Percentiles rank a stretch among this genome's conserved stretches.
Conservation (phyloP, 2,888 invertebrate genomes). For the Nephrotoma appendiculata region DNA sequence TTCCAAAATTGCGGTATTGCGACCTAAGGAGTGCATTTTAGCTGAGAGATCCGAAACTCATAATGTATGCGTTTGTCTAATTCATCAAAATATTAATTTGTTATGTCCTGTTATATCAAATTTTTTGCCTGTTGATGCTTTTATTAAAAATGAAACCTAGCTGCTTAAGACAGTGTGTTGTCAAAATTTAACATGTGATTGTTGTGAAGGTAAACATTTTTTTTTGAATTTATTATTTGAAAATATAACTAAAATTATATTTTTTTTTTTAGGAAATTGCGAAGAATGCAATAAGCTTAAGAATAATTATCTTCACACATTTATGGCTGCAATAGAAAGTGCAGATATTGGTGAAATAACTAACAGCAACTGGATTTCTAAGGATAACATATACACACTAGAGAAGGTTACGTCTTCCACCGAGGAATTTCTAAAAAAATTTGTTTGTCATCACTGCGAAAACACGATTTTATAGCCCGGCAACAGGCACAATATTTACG, state of each 20-base stretch:
- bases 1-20: not conserved
- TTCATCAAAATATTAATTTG: no score
- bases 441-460: not conserved
- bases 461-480: not conserved
- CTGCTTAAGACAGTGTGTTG: no score
- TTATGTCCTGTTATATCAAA: no score
- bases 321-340: not conserved
- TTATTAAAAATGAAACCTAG: no score
- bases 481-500: not conserved
- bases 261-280: no score
- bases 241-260: no score
- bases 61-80: not conserved
- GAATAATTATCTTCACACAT: no score
- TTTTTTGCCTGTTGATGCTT: no score
- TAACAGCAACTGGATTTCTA: not conserved
- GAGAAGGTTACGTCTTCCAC: not conserved
- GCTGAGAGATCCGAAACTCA: not conserved
- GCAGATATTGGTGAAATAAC: not conserved
- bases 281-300: no score
- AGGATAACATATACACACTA: not conserved
- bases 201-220: no score
- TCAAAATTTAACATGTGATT: no score
- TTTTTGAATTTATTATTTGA: no score
- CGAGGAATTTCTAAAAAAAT: not conserved
- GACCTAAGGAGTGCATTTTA: not conserved